Base-by-base conservation (phyloP, 2,797 vertebrate species). In the Falco rusticolus region DNA sequence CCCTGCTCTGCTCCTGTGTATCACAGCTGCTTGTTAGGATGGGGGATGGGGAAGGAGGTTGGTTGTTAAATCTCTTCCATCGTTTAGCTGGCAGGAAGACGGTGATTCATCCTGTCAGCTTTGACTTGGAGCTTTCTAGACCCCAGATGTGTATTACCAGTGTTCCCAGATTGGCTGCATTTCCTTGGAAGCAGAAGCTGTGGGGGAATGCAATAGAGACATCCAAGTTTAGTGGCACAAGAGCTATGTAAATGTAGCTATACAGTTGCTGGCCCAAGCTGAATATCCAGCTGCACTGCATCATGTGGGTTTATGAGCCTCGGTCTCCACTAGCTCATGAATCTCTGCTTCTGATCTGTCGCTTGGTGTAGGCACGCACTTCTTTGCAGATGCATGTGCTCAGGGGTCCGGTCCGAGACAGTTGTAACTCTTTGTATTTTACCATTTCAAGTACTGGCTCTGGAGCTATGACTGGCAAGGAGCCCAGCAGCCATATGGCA, bases 281-380 rank as follows among this genome's bases (percentile, higher is more conserved):
- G 93, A 68, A 63, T 69, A 84, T 90, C 80, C 96, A 96, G 94
- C 93, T 96, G 94, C 57, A 77, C 75, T 85, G 81, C 81, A 77
- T 96, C 92, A 54, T 94, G 81, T 57, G 84, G 81, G 80, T 96
- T 96, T 96, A 93, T 68, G 89, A 92, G 90, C 68, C 60, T n/a
- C 48, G 45, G 64, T 85, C 87, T 93, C 84, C 37, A 25, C 60
- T 64, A 93, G 75, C 84, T 85, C 64, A 37, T n/a, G 78, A 92
- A 76, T 77, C 63, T 94, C 68, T 95, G 88, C 77, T 94, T 95
- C 78, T 87, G 68, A 70, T 94, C 60, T 75, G 81, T 80, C 80
- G 64, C 94, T 91, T 25, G 68, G 45, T 92, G 68, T 87, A 37
- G 37, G 84, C 95, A 94, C 2, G 16, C 84, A 83, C 8, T 0